These are phyloP conservation scores for Caenorhabditis doughertyi DNA, from an alignment of 2,888 invertebrate genomes.

Conservation along the genomic window DNA sequence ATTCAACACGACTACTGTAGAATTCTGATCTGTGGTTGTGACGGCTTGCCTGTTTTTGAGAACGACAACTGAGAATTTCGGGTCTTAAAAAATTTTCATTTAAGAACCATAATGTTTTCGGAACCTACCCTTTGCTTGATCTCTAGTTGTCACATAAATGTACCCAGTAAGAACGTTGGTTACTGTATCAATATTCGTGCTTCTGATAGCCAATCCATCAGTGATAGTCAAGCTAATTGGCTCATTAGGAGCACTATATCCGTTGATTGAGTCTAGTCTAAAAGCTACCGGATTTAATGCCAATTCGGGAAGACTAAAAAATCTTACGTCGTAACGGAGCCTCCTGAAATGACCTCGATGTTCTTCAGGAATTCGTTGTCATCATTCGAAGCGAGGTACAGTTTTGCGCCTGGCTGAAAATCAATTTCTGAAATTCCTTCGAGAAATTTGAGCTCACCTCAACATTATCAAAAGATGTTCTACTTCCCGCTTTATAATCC, in stretches of 20 bases:
- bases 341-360: background rate
- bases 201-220: background rate
- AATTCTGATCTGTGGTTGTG: background rate
- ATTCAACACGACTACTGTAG: constrained; percentile 4
- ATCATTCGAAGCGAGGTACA: constrained; percentile 13
- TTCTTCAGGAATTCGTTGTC: background rate
- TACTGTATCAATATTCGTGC: background rate
- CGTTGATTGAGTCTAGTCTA: background rate
- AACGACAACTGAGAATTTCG: background rate
- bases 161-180: constrained; percentile 9
- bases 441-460: background rate
- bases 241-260: background rate
- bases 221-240: constrained; percentile 1
- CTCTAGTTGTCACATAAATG: constrained; percentile 4
- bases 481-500: background rate
- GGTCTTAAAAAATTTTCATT: constrained; percentile 1
- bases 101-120: background rate
- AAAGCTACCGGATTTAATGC: background rate
- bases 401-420: background rate
- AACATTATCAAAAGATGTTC: background rate
- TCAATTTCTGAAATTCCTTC: background rate
- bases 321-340: background rate
- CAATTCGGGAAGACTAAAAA: too few relatives aligned
- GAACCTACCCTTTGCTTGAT: constrained; percentile 3
- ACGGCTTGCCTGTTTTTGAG: background rate